Evolutionary conservation across 2,888 invertebrate genomes (phyloP).

Genomic region (Acrobasis consociella): DNA sequence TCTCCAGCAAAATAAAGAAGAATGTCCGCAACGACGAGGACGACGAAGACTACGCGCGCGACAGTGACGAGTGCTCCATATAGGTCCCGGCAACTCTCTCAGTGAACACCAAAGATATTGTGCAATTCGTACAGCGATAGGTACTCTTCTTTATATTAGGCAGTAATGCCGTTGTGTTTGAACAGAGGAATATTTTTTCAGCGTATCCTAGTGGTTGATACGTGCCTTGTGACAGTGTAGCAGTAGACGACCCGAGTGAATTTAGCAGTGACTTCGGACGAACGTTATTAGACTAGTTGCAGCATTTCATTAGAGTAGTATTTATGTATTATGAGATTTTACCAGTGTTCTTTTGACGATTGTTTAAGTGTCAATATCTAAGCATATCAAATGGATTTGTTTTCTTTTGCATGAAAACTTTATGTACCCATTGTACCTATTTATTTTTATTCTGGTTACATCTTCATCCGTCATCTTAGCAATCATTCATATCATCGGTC

Average conservation of each 20-base stretch:
- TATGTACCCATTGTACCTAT: slow-evolving; percentile 23
- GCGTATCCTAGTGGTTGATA: slow-evolving; percentile 70
- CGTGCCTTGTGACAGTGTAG: slow-evolving; percentile 72
- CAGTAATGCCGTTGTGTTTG: slow-evolving; percentile 48
- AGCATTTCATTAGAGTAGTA: slow-evolving; percentile 68
- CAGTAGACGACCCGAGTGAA: slow-evolving; percentile 43
- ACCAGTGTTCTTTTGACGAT: slow-evolving; percentile 44
- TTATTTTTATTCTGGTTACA: slow-evolving; percentile 27
- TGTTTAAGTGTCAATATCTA: slow-evolving; percentile 56
- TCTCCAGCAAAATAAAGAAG: slow-evolving; percentile 64
- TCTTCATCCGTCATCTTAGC: slow-evolving; percentile 42
- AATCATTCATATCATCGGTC: slow-evolving; percentile 70
- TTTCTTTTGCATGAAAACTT: slow-evolving; percentile 41
- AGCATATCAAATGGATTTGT: slow-evolving; percentile 57
- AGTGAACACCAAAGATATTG: slow-evolving; percentile 72
- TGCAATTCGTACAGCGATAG: slow-evolving; percentile 44
- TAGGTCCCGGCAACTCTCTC: slow-evolving; percentile 50
- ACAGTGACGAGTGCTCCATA: slow-evolving; percentile 86
- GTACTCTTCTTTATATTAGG: slow-evolving; percentile 41
- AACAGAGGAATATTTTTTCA: slow-evolving; percentile 76
- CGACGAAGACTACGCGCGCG: slow-evolving; percentile 79
- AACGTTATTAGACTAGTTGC: slow-evolving; percentile 59
- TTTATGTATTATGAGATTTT: slow-evolving; percentile 50
- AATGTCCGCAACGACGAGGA: slow-evolving; percentile 62
- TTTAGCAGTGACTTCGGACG: slow-evolving; percentile 26